Base-by-base conservation (phyloP, 2,888 invertebrate species). In the Kuschelorhynchus macadamiae region DNA sequence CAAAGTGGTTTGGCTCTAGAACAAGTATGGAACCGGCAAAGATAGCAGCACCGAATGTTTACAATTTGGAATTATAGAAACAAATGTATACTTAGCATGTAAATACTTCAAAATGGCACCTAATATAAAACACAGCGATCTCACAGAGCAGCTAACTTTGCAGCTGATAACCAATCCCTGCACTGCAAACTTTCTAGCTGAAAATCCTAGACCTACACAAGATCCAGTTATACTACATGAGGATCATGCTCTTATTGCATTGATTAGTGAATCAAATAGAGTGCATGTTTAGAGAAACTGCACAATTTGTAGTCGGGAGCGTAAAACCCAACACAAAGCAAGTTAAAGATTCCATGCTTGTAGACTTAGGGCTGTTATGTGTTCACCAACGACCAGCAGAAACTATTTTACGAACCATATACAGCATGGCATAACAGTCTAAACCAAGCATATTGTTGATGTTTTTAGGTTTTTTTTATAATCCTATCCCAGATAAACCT, bases 31-130 rank as follows among this genome's bases (percentile, higher is more conserved):
- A 47, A 61, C 36, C 70, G 70, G 1, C 72, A 70, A 33, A 62
- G 50, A 8, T 70, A 69, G 66, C 46, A 71, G 39, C 70, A 72
- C 36, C 41, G 49, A 59, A 52, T 67, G 30, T 70, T 60, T 65
- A 65, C 70, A n/a, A 12, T 62, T 68, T 47, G 70, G 70, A 32
- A 71, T 70, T 14, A 66, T 33, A n/a, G n/a, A n/a, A n/a, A n/a
- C n/a, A n/a, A n/a, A n/a, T n/a, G n/a, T n/a, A n/a, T n/a, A n/a
- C n/a, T n/a, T n/a, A n/a, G n/a, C n/a, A n/a, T n/a, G n/a, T n/a
- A n/a, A n/a, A n/a, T n/a, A n/a, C n/a, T n/a, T n/a, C n/a, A n/a
- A n/a, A n/a, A n/a, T n/a, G n/a, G n/a, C n/a, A n/a, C n/a, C n/a
- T n/a, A n/a, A n/a, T n/a, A n/a, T n/a, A n/a, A n/a, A n/a, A n/a